These are phyloP conservation scores for Trematomus bernacchii DNA, from an alignment of 2,797 vertebrate species.

Conservation along the genomic window DNA sequence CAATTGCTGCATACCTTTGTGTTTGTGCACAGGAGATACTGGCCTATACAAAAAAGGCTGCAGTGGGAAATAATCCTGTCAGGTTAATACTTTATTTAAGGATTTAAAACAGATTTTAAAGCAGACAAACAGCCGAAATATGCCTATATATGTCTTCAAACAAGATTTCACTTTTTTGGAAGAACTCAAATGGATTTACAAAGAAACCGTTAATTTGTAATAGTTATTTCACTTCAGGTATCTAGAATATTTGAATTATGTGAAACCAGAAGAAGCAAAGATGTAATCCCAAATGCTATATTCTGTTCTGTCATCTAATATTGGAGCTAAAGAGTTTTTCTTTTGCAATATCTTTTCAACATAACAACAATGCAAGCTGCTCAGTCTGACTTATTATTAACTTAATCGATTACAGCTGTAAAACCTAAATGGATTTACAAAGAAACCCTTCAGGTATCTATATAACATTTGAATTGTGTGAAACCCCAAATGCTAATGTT, in stretches of 20 bases:
- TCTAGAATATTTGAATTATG: too few relatives aligned
- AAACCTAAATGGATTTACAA: too few relatives aligned
- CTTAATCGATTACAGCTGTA: too few relatives aligned
- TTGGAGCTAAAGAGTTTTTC: too few relatives aligned
- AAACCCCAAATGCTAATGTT: constrained; percentile 17
- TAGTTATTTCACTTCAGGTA: not conserved
- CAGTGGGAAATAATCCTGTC: not conserved
- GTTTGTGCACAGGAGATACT: constrained; percentile 42
- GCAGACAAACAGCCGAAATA: not conserved
- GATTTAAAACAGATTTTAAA: not conserved
- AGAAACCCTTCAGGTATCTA: too few relatives aligned
- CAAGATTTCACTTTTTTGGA: not conserved
- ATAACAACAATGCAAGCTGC: too few relatives aligned
- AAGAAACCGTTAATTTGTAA: not conserved
- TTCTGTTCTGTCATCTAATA: too few relatives aligned
- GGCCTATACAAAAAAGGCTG: not conserved
- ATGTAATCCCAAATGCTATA: too few relatives aligned
- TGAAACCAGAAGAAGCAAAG: too few relatives aligned
- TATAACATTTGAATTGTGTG: not conserved
- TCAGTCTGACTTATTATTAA: too few relatives aligned
- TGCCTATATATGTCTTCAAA: not conserved
- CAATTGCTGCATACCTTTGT: constrained; percentile 54
- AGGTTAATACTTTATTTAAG: not conserved
- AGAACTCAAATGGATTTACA: not conserved
- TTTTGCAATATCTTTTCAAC: too few relatives aligned